Evolutionary conservation across 1,140 invertebrate species (phyloP), one percentile per base, ranked within the genome.

Genomic region (Pachyrhynchus sulphureomaculatus): DNA sequence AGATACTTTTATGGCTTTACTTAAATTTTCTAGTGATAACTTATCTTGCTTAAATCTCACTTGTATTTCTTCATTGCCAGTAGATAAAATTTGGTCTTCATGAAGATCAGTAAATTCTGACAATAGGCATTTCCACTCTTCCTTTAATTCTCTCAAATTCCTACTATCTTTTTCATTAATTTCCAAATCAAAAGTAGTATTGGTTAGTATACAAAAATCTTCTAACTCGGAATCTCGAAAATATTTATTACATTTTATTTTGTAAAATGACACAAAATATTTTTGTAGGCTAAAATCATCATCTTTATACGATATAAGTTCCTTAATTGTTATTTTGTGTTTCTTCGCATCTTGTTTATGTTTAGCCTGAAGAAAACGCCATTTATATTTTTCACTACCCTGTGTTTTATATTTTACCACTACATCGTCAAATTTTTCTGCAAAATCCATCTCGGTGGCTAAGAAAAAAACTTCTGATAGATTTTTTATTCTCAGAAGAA

Each of bases 351-450:
- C 24, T n/a, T 47, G 44, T 29, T 23, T 47, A 29, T 47, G 44
- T 26, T 47, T 47, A 10, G 44, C 44, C 21, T 47, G 44, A 12
- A 47, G 13, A 47, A 21, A 47, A 21, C 44, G 24, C 18, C 24
- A 47, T 23, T 15, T 21, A 17, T 21, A 13, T 8, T 41, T 21
- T 20, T 37, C 42, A 23, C 10, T 37, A 0, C 6, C 8, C 1
- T 2, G 10, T 12, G 26, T 29, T 29, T 37, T 34, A 17, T 51
- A 51, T 39, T 21, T 34, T 15, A 59, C 1, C 2, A 59, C 44
- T 0, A 59, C 32, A 29, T 59, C 56, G 23, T 59, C 56, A 21
- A 59, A 51, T 26, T 51, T 51, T 34, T 51, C 56, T 0, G 56
- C 56, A 12, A 20, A 23, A 21, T 34, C 33, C 47, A 51, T 59